Percentiles rank a stretch among this genome's conserved stretches.
phyloP scores from a whole-genome alignment of 2,113 vertebrate genomes.

The Sinocyclocheilus rhinocerous region DNA sequence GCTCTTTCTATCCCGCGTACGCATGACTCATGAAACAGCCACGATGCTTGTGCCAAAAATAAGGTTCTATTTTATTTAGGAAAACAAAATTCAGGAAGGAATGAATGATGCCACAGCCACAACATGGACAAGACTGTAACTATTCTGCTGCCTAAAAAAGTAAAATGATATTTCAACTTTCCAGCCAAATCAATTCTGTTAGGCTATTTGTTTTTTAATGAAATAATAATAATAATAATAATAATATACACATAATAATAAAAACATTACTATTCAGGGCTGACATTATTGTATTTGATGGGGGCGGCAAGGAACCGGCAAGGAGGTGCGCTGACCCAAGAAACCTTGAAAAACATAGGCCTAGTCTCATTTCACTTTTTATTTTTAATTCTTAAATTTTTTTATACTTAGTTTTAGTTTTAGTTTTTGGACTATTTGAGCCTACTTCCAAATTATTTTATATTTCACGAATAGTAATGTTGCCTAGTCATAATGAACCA shows the following conservation, averaged over 20 bases:
- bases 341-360: neutral
- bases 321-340: neutral
- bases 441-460: neutral
- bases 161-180: neutral
- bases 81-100: neutral
- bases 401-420: too few relatives aligned
- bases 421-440: too few relatives aligned
- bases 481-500: neutral
- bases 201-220: neutral
- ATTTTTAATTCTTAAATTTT: neutral
- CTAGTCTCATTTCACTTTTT: neutral
- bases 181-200: neutral
- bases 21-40: conserved; percentile 33
- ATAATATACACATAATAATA: neutral
- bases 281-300: neutral
- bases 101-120: neutral
- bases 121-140: neutral
- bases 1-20: conserved; percentile 28
- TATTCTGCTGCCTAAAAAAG: neutral
- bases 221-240: neutral
- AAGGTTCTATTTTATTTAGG: conserved; percentile 30
- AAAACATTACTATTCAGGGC: neutral
- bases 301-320: neutral
- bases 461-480: neutral
- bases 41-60: conserved; percentile 15